Conservation (phyloP, 1,140 invertebrate genomes). For the Marisa cornuarietis region DNA sequence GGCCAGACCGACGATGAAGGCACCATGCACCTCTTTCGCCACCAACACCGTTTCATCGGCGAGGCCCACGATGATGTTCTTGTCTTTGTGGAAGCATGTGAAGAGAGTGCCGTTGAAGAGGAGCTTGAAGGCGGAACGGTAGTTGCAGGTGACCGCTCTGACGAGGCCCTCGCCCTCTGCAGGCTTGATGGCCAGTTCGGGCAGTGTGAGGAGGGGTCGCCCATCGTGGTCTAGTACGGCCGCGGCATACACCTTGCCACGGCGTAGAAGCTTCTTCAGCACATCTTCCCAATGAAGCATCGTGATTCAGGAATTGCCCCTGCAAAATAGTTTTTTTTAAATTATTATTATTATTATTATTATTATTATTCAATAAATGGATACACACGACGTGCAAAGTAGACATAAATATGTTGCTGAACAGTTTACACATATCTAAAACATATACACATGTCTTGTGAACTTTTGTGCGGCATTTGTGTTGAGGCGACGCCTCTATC, state of each 20-base stretch:
- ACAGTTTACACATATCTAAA: no score
- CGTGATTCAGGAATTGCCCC: background rate
- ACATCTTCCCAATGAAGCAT: slow-evolving; percentile 15
- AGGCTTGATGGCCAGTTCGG: background rate
- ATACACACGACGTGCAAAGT: no score
- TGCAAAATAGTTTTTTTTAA: no score
- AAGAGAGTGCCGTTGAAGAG: slow-evolving; percentile 11
- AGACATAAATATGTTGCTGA: no score
- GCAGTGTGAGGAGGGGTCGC: slow-evolving; percentile 4
- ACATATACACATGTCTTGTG: no score
- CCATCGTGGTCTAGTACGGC: slow-evolving; percentile 14
- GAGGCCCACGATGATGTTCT: slow-evolving; percentile 23
- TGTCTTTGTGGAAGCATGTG: slow-evolving; percentile 27
- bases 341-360: no score
- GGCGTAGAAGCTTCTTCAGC: slow-evolving; percentile 20
- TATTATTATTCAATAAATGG: no score
- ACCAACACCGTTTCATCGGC: slow-evolving; percentile 27
- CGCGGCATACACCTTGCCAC: slow-evolving; percentile 31
- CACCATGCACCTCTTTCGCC: slow-evolving; percentile 17
- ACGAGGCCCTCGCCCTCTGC: slow-evolving; percentile 14
- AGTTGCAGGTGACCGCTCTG: slow-evolving; percentile 8
- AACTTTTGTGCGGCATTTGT: no score
- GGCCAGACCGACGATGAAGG: slow-evolving; percentile 27
- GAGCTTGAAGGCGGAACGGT: slow-evolving; percentile 17
- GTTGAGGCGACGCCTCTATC: no score